A percentile compares a stretch with the other conserved stretches of the same genome.
Evolutionary conservation across 2,888 invertebrate species (phyloP).

Genomic region (Ochlodes sylvanus): DNA sequence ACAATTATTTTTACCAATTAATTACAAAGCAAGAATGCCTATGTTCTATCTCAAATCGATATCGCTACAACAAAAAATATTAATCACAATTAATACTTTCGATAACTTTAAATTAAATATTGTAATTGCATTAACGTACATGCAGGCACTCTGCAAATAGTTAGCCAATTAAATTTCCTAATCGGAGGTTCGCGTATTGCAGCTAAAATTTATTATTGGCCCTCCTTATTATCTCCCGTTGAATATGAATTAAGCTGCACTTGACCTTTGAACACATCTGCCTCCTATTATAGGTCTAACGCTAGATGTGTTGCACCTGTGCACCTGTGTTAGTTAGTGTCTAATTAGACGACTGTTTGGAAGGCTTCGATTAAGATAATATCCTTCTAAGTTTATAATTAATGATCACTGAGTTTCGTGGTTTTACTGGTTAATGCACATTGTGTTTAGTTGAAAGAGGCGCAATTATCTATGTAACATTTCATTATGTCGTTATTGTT

Average conservation of each 20-base stretch:
- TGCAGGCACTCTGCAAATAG: neutral
- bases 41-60: too few species aligned
- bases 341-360: slow-evolving; percentile 13
- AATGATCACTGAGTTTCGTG: too few species aligned
- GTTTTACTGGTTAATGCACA: too few species aligned
- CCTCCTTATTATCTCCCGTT: slow-evolving; percentile 41
- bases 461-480: too few species aligned
- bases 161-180: slow-evolving; percentile 34
- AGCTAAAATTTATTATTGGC: slow-evolving; percentile 29
- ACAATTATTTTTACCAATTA: too few species aligned
- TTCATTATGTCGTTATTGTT: too few species aligned
- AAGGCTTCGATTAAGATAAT: too few species aligned
- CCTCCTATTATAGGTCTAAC: slow-evolving; percentile 51
- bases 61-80: neutral
- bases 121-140: slow-evolving; percentile 2
- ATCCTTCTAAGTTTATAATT: too few species aligned
- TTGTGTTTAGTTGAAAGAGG: too few species aligned
- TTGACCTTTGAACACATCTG: slow-evolving; percentile 51
- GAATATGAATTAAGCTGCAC: slow-evolving; percentile 46
- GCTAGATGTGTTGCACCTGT: slow-evolving; percentile 44
- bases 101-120: slow-evolving; percentile 1
- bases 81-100: slow-evolving; percentile 2
- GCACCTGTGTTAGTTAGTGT: slow-evolving; percentile 35
- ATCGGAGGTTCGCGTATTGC: slow-evolving; percentile 24
- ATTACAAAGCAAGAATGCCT: too few species aligned